Evolutionary conservation across 2,797 vertebrate species (phyloP).

Genomic region (Crocodylus rhombifer): DNA sequence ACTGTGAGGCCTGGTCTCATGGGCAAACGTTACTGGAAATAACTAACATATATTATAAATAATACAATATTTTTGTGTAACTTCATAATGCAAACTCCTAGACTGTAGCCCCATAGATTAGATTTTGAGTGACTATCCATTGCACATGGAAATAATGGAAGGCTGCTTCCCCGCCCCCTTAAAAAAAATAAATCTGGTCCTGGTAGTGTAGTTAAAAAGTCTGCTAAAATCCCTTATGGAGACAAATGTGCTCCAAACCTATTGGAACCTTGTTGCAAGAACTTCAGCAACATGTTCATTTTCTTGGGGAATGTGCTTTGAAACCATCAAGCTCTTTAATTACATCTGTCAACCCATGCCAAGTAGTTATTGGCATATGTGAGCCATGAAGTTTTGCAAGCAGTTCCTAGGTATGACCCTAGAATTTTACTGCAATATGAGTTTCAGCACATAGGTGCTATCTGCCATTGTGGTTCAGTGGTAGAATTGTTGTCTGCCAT

Average conservation of each 20-base stretch:
- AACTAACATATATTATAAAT: conserved; percentile 66
- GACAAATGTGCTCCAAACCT: conserved; percentile 34
- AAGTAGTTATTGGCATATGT: conserved; percentile 5
- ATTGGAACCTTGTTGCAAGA: conserved; percentile 41
- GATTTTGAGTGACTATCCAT: conserved; percentile 18
- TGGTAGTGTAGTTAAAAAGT: conserved; percentile 43
- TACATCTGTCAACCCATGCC: conserved; percentile 24
- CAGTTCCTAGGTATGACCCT: conserved; percentile 10
- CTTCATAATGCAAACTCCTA: conserved; percentile 36
- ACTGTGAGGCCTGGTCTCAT: conserved; percentile 60
- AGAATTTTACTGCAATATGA: conserved; percentile 24
- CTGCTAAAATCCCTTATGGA: conserved; percentile 54
- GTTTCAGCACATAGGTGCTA: background rate
- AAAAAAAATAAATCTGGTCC: background rate
- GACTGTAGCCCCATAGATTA: conserved; percentile 24
- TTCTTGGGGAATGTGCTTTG: conserved; percentile 57
- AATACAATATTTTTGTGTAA: conserved; percentile 52
- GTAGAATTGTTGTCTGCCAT: too few relatives aligned
- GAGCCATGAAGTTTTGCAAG: conserved; percentile 37
- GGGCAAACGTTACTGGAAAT: conserved; percentile 69
- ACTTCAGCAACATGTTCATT: conserved; percentile 4
- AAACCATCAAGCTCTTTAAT: conserved; percentile 50
- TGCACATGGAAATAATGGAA: conserved; percentile 54
- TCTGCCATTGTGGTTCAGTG: background rate
- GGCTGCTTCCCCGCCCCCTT: background rate